Percentiles rank a stretch among this genome's conserved stretches.
phyloP scores from a whole-genome alignment of 2,797 vertebrate genomes.

The Uromys caudimaculatus region DNA sequence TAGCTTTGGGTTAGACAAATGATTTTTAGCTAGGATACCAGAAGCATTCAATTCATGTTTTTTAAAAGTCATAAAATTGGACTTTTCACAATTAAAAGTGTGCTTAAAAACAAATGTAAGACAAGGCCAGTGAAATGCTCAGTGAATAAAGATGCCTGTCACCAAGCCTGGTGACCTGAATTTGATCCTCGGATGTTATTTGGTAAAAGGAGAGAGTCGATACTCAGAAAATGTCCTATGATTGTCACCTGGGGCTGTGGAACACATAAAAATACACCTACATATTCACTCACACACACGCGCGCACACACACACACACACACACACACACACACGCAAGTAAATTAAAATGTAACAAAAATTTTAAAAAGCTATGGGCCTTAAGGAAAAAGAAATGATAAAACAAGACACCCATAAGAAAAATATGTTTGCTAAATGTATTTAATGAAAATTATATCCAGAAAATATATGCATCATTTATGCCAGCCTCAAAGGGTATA shows the following conservation, averaged over 20 bases:
- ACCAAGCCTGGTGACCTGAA: not conserved
- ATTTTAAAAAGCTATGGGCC: not conserved
- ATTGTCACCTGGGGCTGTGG: not conserved
- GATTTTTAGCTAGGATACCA: not conserved
- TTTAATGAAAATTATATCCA: constrained; percentile 23
- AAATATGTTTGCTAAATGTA: constrained; percentile 9
- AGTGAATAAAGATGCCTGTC: not conserved
- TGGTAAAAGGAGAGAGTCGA: not conserved
- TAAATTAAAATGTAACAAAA: not conserved
- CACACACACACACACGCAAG: not conserved
- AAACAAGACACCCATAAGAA: not conserved
- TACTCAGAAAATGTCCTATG: not conserved
- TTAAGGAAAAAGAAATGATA: not conserved
- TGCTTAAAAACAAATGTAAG: not conserved
- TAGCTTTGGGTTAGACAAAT: not conserved
- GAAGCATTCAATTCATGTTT: not conserved
- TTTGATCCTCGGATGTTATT: not conserved
- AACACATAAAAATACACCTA: not conserved
- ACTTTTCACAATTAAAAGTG: not conserved
- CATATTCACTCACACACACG: too few relatives aligned
- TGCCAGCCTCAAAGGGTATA: not conserved
- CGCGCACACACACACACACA: too few relatives aligned
- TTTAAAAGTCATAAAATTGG: not conserved
- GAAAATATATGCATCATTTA: constrained; percentile 39
- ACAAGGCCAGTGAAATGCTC: not conserved